A percentile compares a stretch with the other conserved stretches of the same genome.
phyloP scores from a whole-genome alignment of 2,797 vertebrate genomes.

The Silurus aristotelis region DNA sequence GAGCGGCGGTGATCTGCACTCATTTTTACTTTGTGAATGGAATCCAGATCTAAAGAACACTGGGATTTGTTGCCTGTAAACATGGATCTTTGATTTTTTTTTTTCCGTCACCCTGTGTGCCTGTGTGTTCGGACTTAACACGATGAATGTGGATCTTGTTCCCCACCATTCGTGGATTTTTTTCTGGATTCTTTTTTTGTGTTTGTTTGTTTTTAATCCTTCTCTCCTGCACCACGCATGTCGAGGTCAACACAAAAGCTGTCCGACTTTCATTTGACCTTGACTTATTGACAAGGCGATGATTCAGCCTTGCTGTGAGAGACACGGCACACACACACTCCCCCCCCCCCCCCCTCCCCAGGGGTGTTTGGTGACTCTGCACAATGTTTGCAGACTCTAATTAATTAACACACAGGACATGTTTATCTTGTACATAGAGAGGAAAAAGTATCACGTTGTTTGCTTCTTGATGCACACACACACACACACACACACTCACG shows the following conservation, averaged over 20 bases:
- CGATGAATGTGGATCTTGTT: constrained; percentile 63
- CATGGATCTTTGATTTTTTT: constrained; percentile 46
- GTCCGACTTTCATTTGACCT: background rate
- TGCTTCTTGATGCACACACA: constrained; percentile 73
- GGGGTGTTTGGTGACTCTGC: constrained; percentile 34
- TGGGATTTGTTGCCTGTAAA: constrained; percentile 52
- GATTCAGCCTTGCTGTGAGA: constrained; percentile 25
- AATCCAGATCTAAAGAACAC: constrained; percentile 29
- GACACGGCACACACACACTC: background rate
- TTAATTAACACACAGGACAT: constrained; percentile 66
- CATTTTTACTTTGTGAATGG: constrained; percentile 10
- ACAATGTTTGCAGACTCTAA: constrained; percentile 37
- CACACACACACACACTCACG: constrained; percentile 69
- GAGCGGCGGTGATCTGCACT: constrained; percentile 4
- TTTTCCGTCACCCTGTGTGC: constrained; percentile 57
- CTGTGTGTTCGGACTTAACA: constrained; percentile 62
- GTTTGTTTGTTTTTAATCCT: constrained; percentile 17
- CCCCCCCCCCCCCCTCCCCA: background rate
- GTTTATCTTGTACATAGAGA: constrained; percentile 82
- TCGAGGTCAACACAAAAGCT: background rate
- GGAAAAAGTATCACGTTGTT: constrained; percentile 68
- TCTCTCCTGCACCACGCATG: background rate
- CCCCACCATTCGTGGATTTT: constrained; percentile 38
- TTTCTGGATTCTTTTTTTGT: background rate
- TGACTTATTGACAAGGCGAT: background rate